Evolutionary conservation across 2,888 invertebrate genomes (phyloP).

Genomic region (Limnephilus marmoratus): DNA sequence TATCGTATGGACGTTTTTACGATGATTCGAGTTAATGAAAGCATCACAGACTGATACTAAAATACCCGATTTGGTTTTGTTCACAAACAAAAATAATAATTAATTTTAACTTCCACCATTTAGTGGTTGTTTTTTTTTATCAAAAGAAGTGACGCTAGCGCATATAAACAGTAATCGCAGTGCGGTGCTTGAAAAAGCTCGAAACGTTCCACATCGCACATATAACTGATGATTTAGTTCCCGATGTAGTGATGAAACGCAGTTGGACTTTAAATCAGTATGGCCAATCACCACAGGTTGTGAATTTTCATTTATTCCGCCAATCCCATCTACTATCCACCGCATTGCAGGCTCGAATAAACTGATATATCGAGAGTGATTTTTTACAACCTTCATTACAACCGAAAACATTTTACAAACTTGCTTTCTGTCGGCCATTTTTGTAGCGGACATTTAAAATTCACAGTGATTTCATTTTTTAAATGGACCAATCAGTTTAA

Average conservation of each 20-base stretch:
- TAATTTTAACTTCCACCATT: background rate
- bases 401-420: background rate
- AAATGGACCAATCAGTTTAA: background rate
- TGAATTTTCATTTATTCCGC: slow-evolving; percentile 54
- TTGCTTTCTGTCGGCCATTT: background rate
- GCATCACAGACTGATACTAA: background rate
- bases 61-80: background rate
- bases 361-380: background rate
- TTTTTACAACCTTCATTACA: background rate
- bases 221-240: background rate
- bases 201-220: slow-evolving; percentile 15
- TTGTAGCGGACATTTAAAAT: background rate
- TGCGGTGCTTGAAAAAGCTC: background rate
- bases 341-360: slow-evolving; percentile 13
- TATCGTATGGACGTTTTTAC: slow-evolving; percentile 15
- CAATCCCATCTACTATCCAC: slow-evolving; percentile 8
- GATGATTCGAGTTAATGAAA: background rate
- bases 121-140: background rate
- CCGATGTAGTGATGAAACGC: slow-evolving; percentile 21
- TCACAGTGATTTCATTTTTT: background rate
- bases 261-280: slow-evolving; percentile 44
- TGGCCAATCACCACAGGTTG: slow-evolving; percentile 45
- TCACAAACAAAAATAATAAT: background rate
- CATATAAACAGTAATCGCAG: background rate
- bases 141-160: background rate